A percentile compares a stretch with the other conserved stretches of the same genome.
Evolutionary conservation across 2,113 vertebrate genomes (phyloP).

Genomic region (Cettia cetti): DNA sequence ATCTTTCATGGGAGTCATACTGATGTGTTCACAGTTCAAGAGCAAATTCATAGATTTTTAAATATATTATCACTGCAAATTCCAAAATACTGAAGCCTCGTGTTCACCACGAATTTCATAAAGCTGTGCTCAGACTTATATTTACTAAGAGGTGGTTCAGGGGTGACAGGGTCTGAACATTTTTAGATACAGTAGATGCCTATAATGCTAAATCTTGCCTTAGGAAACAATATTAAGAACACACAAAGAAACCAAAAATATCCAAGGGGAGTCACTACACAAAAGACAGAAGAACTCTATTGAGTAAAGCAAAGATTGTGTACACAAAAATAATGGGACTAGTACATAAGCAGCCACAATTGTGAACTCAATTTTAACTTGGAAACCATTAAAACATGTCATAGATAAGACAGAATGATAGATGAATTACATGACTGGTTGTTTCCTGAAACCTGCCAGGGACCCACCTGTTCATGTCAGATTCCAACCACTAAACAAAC

Average conservation of each 20-base stretch:
- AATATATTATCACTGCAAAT: neutral
- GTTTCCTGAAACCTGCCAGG: slow-evolving; percentile 24
- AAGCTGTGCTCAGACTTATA: neutral
- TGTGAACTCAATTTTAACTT: neutral
- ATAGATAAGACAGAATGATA: neutral
- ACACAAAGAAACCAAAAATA: neutral
- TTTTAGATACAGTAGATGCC: neutral
- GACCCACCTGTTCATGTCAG: neutral
- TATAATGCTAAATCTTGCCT: neutral
- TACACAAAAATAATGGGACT: neutral
- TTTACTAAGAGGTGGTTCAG: neutral
- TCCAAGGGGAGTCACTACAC: neutral
- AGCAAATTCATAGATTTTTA: neutral
- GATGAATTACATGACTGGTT: neutral
- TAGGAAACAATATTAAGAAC: neutral
- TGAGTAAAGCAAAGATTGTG: neutral
- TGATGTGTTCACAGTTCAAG: neutral
- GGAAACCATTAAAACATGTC: neutral
- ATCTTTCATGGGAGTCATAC: neutral
- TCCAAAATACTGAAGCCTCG: neutral
- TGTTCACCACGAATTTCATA: neutral
- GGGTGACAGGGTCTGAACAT: neutral
- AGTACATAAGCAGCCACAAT: neutral
- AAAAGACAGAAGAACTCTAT: neutral
- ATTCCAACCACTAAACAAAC: neutral